Percentiles rank a stretch among this genome's conserved stretches.
Conservation (phyloP, 2,797 vertebrate genomes). For the Cyprinodon diabolis region DNA sequence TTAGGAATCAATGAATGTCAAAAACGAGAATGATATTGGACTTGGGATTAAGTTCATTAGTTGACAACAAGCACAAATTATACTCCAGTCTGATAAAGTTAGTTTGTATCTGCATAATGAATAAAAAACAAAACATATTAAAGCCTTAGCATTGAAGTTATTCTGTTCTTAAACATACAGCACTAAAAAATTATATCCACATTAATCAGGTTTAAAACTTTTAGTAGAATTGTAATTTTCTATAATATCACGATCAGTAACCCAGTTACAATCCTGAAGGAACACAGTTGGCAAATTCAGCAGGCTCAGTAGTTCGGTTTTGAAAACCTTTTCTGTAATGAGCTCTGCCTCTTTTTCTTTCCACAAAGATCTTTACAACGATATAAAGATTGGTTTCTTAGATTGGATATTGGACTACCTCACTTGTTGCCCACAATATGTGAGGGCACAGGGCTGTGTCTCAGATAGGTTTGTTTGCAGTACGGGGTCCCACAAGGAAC, state of each 20-base stretch:
- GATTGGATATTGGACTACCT: too few relatives aligned
- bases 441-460: too few relatives aligned
- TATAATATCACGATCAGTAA: not conserved
- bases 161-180: not conserved
- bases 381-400: not conserved
- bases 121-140: not conserved
- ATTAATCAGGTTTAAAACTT: not conserved
- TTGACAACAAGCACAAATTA: not conserved
- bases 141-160: too few relatives aligned
- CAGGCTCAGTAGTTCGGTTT: not conserved
- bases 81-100: not conserved
- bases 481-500: too few relatives aligned
- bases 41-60: conserved; percentile 1
- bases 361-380: not conserved
- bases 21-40: conserved; percentile 8
- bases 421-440: too few relatives aligned
- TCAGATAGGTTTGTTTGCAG: too few relatives aligned
- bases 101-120: not conserved
- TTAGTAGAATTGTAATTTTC: not conserved
- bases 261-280: not conserved
- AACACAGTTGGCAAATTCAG: not conserved
- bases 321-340: not conserved
- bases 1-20: conserved; percentile 12
- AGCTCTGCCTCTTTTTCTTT: not conserved
- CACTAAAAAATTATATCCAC: not conserved